Percentiles rank a stretch among this genome's conserved stretches.
These are phyloP conservation scores for Pavo muticus DNA, from an alignment of 2,113 vertebrate species.

Conservation along the genomic window DNA sequence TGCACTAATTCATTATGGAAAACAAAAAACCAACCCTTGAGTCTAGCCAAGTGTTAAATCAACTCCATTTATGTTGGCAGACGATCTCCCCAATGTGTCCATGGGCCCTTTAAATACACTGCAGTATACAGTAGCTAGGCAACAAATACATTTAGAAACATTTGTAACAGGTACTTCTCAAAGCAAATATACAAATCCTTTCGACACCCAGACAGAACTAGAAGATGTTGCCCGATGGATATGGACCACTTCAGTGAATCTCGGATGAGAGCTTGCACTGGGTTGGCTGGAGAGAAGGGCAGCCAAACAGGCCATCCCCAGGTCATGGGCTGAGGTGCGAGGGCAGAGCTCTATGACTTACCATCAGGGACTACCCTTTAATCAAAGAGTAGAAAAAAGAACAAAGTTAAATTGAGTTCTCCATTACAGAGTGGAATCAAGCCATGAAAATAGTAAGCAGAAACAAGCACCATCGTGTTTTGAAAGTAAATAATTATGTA, in stretches of 20 bases:
- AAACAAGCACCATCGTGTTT: conserved; percentile 78
- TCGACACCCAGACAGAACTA: conserved; percentile 95
- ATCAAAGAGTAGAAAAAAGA: conserved; percentile 99
- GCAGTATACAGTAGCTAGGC: conserved; percentile 68
- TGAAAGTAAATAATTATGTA: background rate
- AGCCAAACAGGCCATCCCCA: conserved; percentile 99
- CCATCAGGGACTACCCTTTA: conserved; percentile 99
- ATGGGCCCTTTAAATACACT: conserved; percentile 63
- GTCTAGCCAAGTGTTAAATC: conserved; percentile 22
- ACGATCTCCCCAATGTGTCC: conserved; percentile 64
- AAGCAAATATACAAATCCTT: conserved; percentile 99
- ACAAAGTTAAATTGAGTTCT: conserved; percentile 99
- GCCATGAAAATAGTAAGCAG: conserved; percentile 90
- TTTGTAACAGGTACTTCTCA: conserved; percentile 86
- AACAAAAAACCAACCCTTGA: background rate
- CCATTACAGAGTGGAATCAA: conserved; percentile 77
- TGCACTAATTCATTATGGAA: conserved; percentile 31
- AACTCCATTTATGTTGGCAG: conserved; percentile 38
- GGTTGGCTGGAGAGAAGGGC: conserved; percentile 98
- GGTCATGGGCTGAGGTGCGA: conserved; percentile 98
- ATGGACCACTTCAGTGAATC: conserved; percentile 98
- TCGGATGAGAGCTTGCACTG: conserved; percentile 97
- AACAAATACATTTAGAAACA: conserved; percentile 80
- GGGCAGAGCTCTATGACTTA: conserved; percentile 99
- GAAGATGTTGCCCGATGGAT: conserved; percentile 96